These are phyloP conservation scores for Albula goreensis DNA, from an alignment of 2,113 vertebrate species.

Conservation along the genomic window DNA sequence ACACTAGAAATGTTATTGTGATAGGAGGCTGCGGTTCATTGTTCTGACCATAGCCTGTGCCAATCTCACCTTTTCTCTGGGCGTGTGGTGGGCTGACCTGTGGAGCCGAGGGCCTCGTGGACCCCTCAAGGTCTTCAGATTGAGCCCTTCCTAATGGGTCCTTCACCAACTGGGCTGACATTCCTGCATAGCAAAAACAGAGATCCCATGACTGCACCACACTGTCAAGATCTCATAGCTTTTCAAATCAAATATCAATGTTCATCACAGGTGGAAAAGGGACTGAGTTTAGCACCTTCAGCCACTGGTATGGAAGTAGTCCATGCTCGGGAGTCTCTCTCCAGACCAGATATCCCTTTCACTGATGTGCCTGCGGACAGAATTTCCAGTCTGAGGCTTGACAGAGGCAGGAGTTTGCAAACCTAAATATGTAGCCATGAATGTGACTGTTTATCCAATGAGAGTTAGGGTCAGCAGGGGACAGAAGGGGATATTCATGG, in stretches of 20 bases:
- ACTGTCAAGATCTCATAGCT: neutral
- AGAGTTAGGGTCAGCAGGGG: no score
- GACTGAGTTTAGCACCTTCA: constrained; percentile 53
- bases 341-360: constrained; percentile 49
- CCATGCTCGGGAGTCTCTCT: constrained; percentile 58
- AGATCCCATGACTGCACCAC: neutral
- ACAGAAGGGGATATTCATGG: no score
- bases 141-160: constrained; percentile 6
- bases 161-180: constrained; percentile 41
- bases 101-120: constrained; percentile 21
- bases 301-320: constrained; percentile 60
- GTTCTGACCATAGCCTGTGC: neutral
- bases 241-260: neutral
- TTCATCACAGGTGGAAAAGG: neutral
- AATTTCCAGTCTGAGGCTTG: neutral
- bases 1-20: neutral
- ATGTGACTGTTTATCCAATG: no score
- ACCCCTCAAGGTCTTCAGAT: constrained; percentile 30
- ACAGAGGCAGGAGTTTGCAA: neutral
- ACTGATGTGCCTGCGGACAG: constrained; percentile 51
- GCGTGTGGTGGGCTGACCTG: constrained; percentile 31
- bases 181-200: constrained; percentile 38
- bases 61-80: constrained; percentile 35
- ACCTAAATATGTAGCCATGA: no score
- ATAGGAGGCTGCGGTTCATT: no score